Evolutionary conservation across 64 coral and sea anemone species (phyloP).

Genomic region (Stichodactyla mertensii): DNA sequence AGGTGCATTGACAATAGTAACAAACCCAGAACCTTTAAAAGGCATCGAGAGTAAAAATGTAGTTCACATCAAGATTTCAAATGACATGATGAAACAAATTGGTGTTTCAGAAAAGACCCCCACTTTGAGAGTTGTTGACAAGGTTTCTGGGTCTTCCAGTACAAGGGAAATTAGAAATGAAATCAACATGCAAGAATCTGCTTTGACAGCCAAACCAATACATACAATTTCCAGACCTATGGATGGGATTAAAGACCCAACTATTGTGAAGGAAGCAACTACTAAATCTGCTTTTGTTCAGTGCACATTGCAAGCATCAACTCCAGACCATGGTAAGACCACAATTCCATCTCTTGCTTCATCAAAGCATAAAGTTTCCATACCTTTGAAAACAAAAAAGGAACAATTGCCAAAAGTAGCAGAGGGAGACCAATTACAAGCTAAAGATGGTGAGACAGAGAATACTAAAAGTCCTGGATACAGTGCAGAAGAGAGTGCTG

Average conservation of each 20-base stretch:
- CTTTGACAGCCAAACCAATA: not conserved
- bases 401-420: not conserved
- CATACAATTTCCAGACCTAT: not conserved
- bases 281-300: not conserved
- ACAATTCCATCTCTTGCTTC: not conserved
- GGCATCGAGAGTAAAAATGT: constrained; percentile 58
- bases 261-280: not conserved
- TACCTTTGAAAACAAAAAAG: not conserved
- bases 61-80: constrained; percentile 55
- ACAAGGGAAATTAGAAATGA: not conserved
- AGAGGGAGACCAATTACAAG: not conserved
- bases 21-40: constrained; percentile 27
- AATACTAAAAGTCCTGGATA: not conserved
- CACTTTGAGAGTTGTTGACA: not conserved
- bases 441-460: not conserved
- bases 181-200: not conserved
- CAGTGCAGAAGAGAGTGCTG: not conserved
- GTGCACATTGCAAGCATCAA: not conserved
- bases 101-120: not conserved
- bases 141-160: not conserved
- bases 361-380: not conserved
- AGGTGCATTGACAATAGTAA: not conserved
- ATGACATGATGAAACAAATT: constrained; percentile 31
- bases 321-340: not conserved
- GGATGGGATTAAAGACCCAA: not conserved